phyloP scores from a whole-genome alignment of 2,888 invertebrate genomes.

The Nesidiocoris tenuis region DNA sequence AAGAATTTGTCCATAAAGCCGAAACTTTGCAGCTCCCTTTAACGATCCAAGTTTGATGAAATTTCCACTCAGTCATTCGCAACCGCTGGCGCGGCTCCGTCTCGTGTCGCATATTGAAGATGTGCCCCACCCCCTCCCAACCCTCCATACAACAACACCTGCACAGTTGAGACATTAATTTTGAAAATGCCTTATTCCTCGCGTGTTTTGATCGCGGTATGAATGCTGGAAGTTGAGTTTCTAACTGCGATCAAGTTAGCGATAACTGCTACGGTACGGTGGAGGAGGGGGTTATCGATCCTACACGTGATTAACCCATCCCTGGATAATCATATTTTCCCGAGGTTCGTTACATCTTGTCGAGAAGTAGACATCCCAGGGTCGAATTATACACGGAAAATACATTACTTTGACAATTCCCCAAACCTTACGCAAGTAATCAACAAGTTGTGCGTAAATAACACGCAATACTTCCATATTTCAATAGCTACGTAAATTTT shows the following conservation, averaged over 20 bases:
- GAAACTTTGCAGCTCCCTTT: slow-evolving; percentile 2
- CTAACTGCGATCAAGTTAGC: background rate
- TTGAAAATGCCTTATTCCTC: background rate
- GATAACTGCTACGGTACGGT: too few species aligned
- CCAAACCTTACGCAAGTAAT: too few species aligned
- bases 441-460: too few species aligned
- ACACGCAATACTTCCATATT: too few species aligned
- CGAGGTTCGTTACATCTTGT: too few species aligned
- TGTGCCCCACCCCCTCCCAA: background rate
- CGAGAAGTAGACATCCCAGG: too few species aligned
- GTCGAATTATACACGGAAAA: too few species aligned
- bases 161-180: background rate
- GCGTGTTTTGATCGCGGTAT: background rate
- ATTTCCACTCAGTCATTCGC: background rate
- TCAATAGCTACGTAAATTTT: too few species aligned
- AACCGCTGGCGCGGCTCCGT: background rate
- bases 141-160: background rate
- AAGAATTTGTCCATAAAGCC: background rate
- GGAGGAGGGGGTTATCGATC: too few species aligned
- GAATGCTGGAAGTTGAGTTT: background rate
- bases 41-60: background rate
- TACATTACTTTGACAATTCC: too few species aligned
- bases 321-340: too few species aligned
- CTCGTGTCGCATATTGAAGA: background rate
- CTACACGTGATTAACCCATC: too few species aligned